Conservation (phyloP, 23 tunicate genomes). For the Halocynthia aurantium region DNA sequence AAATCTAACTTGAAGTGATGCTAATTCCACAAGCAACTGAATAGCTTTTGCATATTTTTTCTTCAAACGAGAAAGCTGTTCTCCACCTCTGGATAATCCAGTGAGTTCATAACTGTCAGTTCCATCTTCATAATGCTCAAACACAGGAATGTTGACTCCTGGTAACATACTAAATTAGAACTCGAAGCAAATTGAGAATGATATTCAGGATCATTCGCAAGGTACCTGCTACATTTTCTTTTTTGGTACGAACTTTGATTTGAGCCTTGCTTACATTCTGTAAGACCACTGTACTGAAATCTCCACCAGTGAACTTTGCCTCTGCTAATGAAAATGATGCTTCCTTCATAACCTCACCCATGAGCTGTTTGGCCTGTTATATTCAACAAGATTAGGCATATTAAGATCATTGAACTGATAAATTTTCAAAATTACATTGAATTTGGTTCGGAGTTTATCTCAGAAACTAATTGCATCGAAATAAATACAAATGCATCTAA, state of each 20-base stretch:
- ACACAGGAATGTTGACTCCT: slow-evolving; percentile 84
- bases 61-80: slow-evolving; percentile 69
- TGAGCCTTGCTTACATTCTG: slow-evolving; percentile 91
- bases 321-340: slow-evolving; percentile 93
- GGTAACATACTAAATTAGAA: no score
- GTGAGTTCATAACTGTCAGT: slow-evolving; percentile 94
- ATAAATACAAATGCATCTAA: no score
- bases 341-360: slow-evolving; percentile 95
- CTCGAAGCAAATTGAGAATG: background rate
- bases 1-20: slow-evolving; percentile 59
- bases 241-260: slow-evolving; percentile 78
- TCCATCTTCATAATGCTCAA: slow-evolving; percentile 97
- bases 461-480: no score
- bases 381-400: no score
- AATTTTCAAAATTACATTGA: no score
- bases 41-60: slow-evolving; percentile 77
- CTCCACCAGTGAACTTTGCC: slow-evolving; percentile 75
- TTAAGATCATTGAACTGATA: no score
- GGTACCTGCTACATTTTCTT: slow-evolving; percentile 91
- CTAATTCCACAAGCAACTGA: slow-evolving; percentile 85
- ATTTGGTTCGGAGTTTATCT: no score
- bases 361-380: slow-evolving; percentile 72
- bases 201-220: background rate
- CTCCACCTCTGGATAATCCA: slow-evolving; percentile 93
- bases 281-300: slow-evolving; percentile 53